A percentile compares a stretch with the other conserved stretches of the same genome.
Evolutionary conservation across 2,888 invertebrate species (phyloP).

Genomic region (Iphiclides podalirius): DNA sequence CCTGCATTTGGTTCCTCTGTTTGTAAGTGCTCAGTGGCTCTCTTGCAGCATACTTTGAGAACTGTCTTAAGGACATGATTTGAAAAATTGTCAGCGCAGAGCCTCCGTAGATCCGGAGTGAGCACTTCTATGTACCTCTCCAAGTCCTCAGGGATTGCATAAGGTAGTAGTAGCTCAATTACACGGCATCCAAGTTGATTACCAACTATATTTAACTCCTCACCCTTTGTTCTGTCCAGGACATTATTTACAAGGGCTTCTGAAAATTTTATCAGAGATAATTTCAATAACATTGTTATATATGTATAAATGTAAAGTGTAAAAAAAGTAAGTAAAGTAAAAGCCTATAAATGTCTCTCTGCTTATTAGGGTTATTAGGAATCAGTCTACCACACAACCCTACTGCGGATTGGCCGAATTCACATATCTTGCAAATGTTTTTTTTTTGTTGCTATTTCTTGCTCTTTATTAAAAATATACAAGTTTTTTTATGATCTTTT

Average conservation of each 20-base stretch:
- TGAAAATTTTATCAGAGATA: conserved; percentile 56
- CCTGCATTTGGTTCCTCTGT: conserved; percentile 27
- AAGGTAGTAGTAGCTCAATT: conserved; percentile 87
- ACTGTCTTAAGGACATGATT: conserved; percentile 90
- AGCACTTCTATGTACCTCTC: conserved; percentile 83
- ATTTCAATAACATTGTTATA: too few species aligned
- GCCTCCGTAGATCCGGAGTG: conserved; percentile 82
- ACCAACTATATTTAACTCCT: conserved; percentile 86
- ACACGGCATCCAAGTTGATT: conserved; percentile 91
- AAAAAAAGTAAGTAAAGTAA: too few species aligned
- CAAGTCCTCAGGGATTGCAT: conserved; percentile 81
- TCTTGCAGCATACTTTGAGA: conserved; percentile 74
- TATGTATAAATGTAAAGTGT: too few species aligned
- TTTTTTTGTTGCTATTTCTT: too few species aligned
- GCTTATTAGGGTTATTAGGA: too few species aligned
- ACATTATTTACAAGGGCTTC: conserved; percentile 87
- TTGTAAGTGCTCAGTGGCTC: conserved; percentile 68
- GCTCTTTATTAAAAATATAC: too few species aligned
- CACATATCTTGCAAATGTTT: too few species aligned
- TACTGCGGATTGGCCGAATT: too few species aligned
- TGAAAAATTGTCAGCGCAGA: conserved; percentile 88
- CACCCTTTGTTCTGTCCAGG: conserved; percentile 83
- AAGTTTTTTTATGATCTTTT: too few species aligned
- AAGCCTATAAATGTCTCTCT: too few species aligned
- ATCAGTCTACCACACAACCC: too few species aligned